Evolutionary conservation across 2,797 vertebrate species (phyloP).

Genomic region (Cottoperca gobio): DNA sequence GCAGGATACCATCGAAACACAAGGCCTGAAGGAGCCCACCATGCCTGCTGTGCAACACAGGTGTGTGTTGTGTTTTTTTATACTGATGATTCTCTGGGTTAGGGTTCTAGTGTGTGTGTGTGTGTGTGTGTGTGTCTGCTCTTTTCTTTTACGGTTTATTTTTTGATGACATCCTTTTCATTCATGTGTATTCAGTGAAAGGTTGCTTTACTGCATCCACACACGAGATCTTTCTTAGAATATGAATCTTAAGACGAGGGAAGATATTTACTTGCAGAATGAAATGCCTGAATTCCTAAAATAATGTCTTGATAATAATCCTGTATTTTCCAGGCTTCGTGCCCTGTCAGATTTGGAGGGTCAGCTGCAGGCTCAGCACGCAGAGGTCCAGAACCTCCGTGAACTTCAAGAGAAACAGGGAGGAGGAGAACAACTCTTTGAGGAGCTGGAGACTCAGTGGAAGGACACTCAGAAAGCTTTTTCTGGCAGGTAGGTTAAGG

Average conservation of each 20-base stretch:
- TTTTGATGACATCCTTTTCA: background rate
- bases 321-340: conserved; percentile 83
- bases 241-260: background rate
- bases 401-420: conserved; percentile 79
- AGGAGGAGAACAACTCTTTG: conserved; percentile 69
- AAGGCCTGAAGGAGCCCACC: conserved; percentile 92
- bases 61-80: conserved; percentile 71
- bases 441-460: conserved; percentile 86
- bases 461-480: conserved; percentile 85
- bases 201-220: background rate
- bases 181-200: background rate
- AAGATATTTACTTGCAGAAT: background rate
- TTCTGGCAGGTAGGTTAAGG: conserved; percentile 83
- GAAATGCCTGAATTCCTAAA: background rate
- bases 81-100: background rate
- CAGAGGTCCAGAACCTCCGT: conserved; percentile 84
- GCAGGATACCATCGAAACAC: conserved; percentile 78
- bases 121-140: too few species aligned
- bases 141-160: background rate
- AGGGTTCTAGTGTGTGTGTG: background rate
- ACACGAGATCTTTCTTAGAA: background rate
- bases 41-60: conserved; percentile 93
- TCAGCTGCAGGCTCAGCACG: conserved; percentile 82
- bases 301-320: background rate
- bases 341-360: conserved; percentile 87